Percentiles rank a stretch among this genome's conserved stretches.
phyloP scores from a whole-genome alignment of 1,140 invertebrate genomes.

The Pseudomyrmex concolor region DNA sequence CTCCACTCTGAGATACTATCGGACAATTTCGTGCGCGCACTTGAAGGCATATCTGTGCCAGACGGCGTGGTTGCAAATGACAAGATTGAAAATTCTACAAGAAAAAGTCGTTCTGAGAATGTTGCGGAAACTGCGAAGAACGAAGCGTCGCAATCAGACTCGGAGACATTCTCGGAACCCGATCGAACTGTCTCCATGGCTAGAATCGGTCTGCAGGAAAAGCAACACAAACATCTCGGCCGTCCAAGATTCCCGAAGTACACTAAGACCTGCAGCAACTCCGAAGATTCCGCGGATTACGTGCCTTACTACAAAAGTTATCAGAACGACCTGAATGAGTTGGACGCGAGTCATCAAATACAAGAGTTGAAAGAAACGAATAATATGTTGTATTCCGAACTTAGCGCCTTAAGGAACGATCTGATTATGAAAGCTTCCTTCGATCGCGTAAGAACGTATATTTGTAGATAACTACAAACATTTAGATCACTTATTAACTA shows the following conservation, averaged over 20 bases:
- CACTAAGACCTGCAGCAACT: conserved; percentile 79
- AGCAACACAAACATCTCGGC: conserved; percentile 72
- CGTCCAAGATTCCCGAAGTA: conserved; percentile 73
- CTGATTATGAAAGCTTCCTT: conserved; percentile 62
- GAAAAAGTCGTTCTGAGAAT: conserved; percentile 76
- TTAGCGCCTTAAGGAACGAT: conserved; percentile 76
- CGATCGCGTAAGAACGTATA: conserved; percentile 67
- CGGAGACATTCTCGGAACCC: conserved; percentile 94
- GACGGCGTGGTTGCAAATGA: background rate
- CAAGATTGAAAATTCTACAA: conserved; percentile 43
- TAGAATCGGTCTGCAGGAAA: conserved; percentile 89
- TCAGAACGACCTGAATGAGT: conserved; percentile 76
- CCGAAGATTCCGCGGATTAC: conserved; percentile 81
- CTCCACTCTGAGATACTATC: conserved; percentile 80
- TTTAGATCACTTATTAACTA: background rate
- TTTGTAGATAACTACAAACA: conserved; percentile 10
- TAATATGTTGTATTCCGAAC: conserved; percentile 75
- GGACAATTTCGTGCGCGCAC: conserved; percentile 76
- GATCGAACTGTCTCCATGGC: conserved; percentile 92
- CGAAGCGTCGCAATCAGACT: conserved; percentile 87
- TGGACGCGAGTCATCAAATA: conserved; percentile 75
- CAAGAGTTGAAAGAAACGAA: conserved; percentile 78
- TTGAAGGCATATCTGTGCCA: conserved; percentile 65
- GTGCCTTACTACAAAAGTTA: conserved; percentile 75
- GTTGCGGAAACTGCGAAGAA: conserved; percentile 64